Base-by-base conservation (phyloP, 2,113 vertebrate genomes). In the Lampris megalopsis region DNA sequence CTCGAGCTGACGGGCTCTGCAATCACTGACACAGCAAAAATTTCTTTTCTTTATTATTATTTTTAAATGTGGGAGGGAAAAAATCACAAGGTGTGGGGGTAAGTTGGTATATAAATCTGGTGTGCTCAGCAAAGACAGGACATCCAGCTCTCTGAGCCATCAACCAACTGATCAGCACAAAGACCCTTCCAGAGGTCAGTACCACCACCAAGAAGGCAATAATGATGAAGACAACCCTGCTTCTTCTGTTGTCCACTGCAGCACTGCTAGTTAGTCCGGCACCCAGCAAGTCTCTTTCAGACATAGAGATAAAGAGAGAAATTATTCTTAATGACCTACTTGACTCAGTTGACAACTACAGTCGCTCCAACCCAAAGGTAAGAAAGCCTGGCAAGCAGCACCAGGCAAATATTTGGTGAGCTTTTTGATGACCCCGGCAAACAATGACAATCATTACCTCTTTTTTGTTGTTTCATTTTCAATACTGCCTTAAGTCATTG, bases 51-150 rank as follows among this genome's bases (percentile, higher is more conserved):
- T 45, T 62, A 47, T 7, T n/a, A 68, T 43, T 42, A 62, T 59
- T 62, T 36, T 61, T 5, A 43, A 7, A 13, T 10, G 48, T 9
- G 9, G 10, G 43, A 62, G 1, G 50, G 8, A 59, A 67, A 48
- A 59, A 48, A 36, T 2, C 3, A 3, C 0, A 54, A 70, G 38
- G 83, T 61, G 83, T 82, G 79, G 71, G 65, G 67, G 24, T 48
- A 50, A 36, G 49, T 57, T 5, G 41, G 7, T 40, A 9, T 90
- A 90, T 91, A 89, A 83, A 73, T 71, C 0, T 4, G 2, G 35
- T 3, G 42, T 10, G 57, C 1, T 58, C 45, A 47, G 5, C 6
- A 35, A 5, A 57, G 13, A 50, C 5, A 0, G 88, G 70, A 82
- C 35, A 71, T 53, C 48, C 58, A 78, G 63, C 68, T 54, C 68